Conservation (phyloP, 2,113 vertebrate genomes). For the Archilochus colubris region DNA sequence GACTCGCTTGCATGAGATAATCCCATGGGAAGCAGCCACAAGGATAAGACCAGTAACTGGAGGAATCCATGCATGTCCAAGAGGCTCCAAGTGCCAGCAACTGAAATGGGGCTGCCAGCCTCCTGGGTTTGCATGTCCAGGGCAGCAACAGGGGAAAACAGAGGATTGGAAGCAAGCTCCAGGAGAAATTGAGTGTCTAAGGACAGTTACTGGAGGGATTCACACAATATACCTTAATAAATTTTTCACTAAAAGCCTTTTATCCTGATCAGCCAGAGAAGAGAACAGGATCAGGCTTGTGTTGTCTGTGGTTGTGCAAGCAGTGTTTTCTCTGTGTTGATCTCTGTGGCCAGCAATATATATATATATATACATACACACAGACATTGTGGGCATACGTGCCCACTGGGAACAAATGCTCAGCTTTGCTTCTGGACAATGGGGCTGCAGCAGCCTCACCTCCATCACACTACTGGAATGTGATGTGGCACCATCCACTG, state of each 20-base stretch:
- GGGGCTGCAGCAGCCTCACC: background rate
- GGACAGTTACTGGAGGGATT: background rate
- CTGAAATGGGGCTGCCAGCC: background rate
- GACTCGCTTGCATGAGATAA: background rate
- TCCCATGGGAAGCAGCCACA: background rate
- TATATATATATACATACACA: too few relatives aligned
- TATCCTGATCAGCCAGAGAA: background rate
- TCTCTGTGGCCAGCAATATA: background rate
- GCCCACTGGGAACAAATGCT: background rate
- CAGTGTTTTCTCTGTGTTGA: rapidly evolving
- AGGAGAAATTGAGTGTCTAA: background rate
- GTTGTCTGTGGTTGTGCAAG: background rate
- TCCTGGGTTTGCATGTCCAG: rapidly evolving
- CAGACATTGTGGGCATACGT: rapidly evolving
- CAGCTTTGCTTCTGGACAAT: background rate
- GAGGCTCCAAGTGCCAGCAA: background rate
- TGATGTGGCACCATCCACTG: background rate
- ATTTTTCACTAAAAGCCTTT: background rate
- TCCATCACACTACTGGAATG: background rate
- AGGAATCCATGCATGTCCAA: background rate
- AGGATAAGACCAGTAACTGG: background rate
- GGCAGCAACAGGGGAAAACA: background rate
- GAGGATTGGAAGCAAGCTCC: background rate
- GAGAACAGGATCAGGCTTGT: background rate
- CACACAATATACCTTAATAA: background rate